phyloP scores from a whole-genome alignment of 1,140 invertebrate genomes.

The Drosophila kohkoa region DNA sequence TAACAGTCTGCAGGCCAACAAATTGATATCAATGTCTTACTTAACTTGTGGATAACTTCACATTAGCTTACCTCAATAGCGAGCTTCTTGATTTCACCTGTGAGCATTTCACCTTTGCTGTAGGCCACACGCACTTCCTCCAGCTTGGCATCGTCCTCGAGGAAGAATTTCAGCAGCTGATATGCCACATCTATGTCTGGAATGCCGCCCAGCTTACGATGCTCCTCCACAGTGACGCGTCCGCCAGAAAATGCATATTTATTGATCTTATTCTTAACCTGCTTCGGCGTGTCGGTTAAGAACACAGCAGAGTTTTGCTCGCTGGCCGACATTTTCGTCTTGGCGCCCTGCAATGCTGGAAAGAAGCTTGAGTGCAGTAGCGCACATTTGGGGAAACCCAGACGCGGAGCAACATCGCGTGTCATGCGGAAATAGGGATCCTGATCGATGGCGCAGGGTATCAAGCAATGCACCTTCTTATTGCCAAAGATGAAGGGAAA shows the following conservation, averaged over 20 bases:
- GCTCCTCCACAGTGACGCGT: constrained; percentile 96
- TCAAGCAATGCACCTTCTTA: constrained; percentile 94
- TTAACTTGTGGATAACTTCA: not conserved
- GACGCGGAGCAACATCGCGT: constrained; percentile 96
- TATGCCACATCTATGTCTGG: constrained; percentile 98
- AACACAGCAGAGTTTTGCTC: constrained; percentile 98
- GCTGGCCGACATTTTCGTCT: constrained; percentile 99
- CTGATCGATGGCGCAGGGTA: constrained; percentile 99
- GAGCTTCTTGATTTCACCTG: constrained; percentile 97
- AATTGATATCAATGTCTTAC: not conserved
- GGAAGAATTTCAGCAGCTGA: constrained; percentile 98
- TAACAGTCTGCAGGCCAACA: constrained; percentile 79
- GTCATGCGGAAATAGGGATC: constrained; percentile 99
- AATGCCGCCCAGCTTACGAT: constrained; percentile 95
- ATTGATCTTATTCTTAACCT: constrained; percentile 99
- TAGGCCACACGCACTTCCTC: constrained; percentile 94
- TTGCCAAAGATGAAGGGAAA: constrained; percentile 97
- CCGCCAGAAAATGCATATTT: constrained; percentile 99
- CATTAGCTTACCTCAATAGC: constrained; percentile 88
- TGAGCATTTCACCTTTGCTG: constrained; percentile 94
- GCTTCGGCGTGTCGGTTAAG: constrained; percentile 97
- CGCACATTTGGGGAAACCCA: constrained; percentile 96
- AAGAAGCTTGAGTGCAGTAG: constrained; percentile 97
- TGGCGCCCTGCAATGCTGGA: constrained; percentile 97
- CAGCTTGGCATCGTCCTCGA: constrained; percentile 96